These are phyloP conservation scores for Stichopus chloronotus DNA, from an alignment of 35 echinoderm and acorn worm species.

Conservation along the genomic window DNA sequence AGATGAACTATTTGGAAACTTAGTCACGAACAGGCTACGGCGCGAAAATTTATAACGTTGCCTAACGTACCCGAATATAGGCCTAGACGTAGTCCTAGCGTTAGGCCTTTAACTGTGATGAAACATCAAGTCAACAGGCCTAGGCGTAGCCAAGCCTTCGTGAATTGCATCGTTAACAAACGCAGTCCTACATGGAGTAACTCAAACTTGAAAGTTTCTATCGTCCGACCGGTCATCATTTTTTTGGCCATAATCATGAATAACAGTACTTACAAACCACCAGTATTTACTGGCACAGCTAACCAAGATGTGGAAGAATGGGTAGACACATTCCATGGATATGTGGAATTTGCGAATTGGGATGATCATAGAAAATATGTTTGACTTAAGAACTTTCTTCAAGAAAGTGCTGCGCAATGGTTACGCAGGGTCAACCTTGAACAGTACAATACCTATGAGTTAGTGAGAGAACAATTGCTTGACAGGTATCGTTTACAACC, in stretches of 20 bases:
- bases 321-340: background rate
- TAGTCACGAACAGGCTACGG: background rate
- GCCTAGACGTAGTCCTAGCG: background rate
- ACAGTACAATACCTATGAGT: slow-evolving; percentile 2
- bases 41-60: background rate
- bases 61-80: background rate
- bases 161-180: background rate
- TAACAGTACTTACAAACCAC: slow-evolving; percentile 16
- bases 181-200: background rate
- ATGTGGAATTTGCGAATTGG: slow-evolving; percentile 48
- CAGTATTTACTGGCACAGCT: slow-evolving; percentile 2
- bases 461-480: background rate
- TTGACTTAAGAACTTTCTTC: slow-evolving; percentile 15
- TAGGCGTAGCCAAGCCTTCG: background rate
- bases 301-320: slow-evolving; percentile 25
- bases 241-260: background rate
- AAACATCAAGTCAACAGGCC: background rate
- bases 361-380: slow-evolving; percentile 30
- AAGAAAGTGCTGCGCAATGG: slow-evolving; percentile 23
- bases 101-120: background rate
- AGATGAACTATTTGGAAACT: background rate
- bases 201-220: background rate
- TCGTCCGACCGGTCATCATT: background rate
- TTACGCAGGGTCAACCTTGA: background rate
- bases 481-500: slow-evolving; percentile 14